Evolutionary conservation across 2,797 vertebrate species (phyloP), one percentile per base, ranked within the genome.

Genomic region (Phoebastria nigripes): DNA sequence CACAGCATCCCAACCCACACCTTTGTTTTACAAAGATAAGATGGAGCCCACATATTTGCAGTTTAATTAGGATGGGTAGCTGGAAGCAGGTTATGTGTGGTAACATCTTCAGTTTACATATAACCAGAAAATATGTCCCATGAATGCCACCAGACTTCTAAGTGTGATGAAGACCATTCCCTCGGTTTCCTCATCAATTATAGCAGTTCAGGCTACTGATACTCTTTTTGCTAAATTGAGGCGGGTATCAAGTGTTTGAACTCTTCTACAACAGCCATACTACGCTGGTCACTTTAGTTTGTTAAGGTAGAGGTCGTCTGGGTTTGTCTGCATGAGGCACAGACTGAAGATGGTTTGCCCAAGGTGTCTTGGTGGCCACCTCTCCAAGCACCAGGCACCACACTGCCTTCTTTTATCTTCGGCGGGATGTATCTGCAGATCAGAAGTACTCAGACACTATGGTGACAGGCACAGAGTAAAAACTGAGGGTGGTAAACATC

Each of bases 331-430:
- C 15, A 1, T 4, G 67, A 33, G n/a, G 61, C 47, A 8, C 5
- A 11, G 33, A 6, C 33, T 9, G 55, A 19, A 31, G 61, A 5
- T 21, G 26, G 1, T 12, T n/a, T 71, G 29, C 25, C 49, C 46
- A 11, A 12, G 35, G 4, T 15, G 31, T 7, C 29, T 51, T 24
- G 7, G 37, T 31, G 70, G 55, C 14, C 73, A 7, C 44, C 6
- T 51, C 11, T 33, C 42, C 35, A 6, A 29, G 47, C 24, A 25
- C 11, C 71, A 29, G 44, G 39, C 39, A 12, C 22, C 37, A 9
- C 41, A 0, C 8, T 7, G 47, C 72, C 35, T 0, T 0, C 49
- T 51, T 29, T 33, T 12, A 4, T 12, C 87, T 39, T 2, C 1
- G 1, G 21, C 1, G 3, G 25, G 65, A 19, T 3, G 49, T 8